A percentile compares a stretch with the other conserved stretches of the same genome.
Conservation (phyloP, 2,888 invertebrate species). For the Nemurella pictetii region DNA sequence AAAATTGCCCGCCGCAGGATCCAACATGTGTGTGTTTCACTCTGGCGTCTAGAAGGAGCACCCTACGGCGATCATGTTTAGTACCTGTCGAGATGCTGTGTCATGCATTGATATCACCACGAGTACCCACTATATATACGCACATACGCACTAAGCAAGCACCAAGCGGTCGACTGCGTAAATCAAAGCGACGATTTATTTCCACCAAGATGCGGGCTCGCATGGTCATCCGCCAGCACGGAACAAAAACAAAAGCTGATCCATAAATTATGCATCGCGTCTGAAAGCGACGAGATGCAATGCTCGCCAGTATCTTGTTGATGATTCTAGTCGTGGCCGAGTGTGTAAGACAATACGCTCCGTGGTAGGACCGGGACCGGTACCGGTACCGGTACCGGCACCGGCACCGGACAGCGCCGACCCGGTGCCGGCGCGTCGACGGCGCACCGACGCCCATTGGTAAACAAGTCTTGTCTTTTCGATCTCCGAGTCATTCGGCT, state of each 20-base stretch:
- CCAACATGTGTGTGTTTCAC: too few species aligned
- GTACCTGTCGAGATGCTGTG: too few species aligned
- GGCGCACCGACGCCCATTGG: background rate
- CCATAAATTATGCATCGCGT: background rate
- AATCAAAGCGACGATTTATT: background rate
- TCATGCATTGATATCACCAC: too few species aligned
- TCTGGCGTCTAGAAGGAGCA: background rate
- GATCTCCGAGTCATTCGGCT: background rate
- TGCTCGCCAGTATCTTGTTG: too few species aligned
- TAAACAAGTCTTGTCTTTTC: slow-evolving; percentile 2
- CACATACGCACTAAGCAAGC: too few species aligned
- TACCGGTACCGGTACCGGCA: background rate
- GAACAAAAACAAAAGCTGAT: background rate
- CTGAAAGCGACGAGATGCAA: background rate
- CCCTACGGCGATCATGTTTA: too few species aligned
- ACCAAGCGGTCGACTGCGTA: too few species aligned
- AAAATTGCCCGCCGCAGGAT: too few species aligned
- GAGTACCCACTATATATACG: too few species aligned
- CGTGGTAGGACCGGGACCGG: background rate
- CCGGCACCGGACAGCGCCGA: background rate
- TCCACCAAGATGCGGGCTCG: background rate
- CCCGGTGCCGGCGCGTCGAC: background rate
- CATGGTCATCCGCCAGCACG: background rate
- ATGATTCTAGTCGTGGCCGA: background rate
- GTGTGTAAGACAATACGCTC: background rate